These are phyloP conservation scores for Brienomyrus longianalis DNA, from an alignment of 2,113 vertebrate genomes.

Conservation along the genomic window DNA sequence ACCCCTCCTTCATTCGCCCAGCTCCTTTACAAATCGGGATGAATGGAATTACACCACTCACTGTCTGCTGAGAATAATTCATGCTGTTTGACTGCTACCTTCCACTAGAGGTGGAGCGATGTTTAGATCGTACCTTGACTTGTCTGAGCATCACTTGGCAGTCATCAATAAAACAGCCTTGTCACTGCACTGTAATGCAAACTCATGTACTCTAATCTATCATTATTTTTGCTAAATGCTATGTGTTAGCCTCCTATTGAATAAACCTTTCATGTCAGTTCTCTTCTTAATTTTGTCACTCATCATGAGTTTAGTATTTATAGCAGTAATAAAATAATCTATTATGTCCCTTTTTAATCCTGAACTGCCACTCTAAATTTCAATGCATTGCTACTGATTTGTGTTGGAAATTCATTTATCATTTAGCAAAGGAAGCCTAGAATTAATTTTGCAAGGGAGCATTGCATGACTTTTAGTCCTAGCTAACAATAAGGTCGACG, in stretches of 20 bases:
- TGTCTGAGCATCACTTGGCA: background rate
- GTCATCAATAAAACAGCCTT: background rate
- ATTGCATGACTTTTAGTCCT: background rate
- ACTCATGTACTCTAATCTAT: background rate
- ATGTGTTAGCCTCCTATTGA: background rate
- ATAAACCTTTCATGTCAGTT: background rate
- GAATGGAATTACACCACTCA: background rate
- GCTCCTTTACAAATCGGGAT: background rate
- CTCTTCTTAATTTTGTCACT: background rate
- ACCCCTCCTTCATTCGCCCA: background rate
- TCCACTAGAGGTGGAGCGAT: background rate
- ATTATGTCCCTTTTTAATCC: background rate
- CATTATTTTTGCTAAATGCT: background rate
- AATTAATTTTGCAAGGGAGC: slow-evolving; percentile 20
- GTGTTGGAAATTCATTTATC: slow-evolving; percentile 4
- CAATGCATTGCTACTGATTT: slow-evolving; percentile 23
- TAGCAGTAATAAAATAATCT: slow-evolving; percentile 20
- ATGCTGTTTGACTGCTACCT: background rate
- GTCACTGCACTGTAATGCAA: background rate
- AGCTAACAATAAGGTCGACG: slow-evolving; percentile 29
- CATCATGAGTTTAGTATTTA: slow-evolving; percentile 17
- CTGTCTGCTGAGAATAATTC: background rate
- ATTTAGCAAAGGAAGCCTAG: slow-evolving; percentile 14
- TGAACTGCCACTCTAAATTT: slow-evolving; percentile 20
- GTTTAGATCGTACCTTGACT: background rate